Evolutionary conservation across 2,797 vertebrate genomes (phyloP).

Genomic region (Acanthornis magna): DNA sequence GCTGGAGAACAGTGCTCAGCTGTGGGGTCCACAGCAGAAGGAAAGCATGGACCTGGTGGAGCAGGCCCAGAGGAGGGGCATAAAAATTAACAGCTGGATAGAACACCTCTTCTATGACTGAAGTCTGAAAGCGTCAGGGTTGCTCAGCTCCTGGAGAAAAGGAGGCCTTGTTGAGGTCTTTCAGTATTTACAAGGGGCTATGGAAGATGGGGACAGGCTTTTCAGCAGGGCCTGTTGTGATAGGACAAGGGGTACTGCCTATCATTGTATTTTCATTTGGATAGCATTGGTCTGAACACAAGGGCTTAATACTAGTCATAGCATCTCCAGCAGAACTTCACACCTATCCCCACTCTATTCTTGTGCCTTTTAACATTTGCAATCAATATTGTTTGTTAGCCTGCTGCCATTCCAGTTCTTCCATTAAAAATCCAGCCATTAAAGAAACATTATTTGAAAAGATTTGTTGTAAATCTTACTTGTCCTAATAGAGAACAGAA

Average conservation of each 20-base stretch:
- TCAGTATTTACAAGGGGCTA: neutral
- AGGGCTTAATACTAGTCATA: neutral
- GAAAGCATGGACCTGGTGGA: neutral
- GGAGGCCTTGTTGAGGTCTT: neutral
- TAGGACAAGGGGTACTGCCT: neutral
- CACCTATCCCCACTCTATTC: neutral
- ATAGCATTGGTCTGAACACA: neutral
- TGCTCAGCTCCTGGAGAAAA: neutral
- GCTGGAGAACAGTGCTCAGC: neutral
- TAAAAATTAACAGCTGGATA: neutral
- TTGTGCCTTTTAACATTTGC: neutral
- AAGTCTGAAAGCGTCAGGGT: neutral
- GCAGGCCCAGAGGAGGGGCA: neutral
- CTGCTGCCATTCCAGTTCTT: neutral
- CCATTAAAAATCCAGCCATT: neutral
- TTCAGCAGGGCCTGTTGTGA: too few relatives aligned
- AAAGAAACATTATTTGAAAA: neutral
- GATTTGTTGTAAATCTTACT: neutral
- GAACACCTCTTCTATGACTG: neutral
- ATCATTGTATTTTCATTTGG: neutral
- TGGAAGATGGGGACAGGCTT: too few relatives aligned
- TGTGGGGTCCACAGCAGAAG: neutral
- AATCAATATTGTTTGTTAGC: neutral
- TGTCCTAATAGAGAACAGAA: neutral
- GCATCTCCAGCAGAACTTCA: neutral